These are phyloP conservation scores for Penaeus vannamei DNA, from an alignment of 1,140 invertebrate genomes.

Conservation along the genomic window DNA sequence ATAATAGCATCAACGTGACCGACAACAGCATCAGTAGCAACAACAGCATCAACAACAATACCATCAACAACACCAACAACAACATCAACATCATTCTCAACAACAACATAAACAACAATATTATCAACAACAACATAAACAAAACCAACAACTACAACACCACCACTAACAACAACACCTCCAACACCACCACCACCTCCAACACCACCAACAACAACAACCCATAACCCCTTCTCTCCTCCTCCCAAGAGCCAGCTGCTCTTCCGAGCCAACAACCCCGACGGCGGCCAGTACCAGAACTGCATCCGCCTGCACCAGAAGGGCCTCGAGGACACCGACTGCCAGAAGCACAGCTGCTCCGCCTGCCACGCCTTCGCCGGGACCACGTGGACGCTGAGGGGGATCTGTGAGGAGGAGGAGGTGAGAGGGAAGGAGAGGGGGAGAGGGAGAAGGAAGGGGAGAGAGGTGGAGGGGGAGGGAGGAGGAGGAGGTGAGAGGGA, in stretches of 20 bases:
- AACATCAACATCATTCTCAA: background rate
- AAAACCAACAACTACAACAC: no score
- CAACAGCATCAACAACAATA: no score
- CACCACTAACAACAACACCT: no score
- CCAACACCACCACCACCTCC: background rate
- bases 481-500: background rate
- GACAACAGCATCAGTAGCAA: no score
- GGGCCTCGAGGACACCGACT: constrained; percentile 60
- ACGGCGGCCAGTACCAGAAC: constrained; percentile 63
- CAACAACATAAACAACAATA: background rate
- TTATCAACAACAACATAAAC: background rate
- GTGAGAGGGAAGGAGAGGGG: background rate
- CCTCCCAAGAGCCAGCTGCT: constrained; percentile 37
- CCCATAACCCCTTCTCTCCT: background rate
- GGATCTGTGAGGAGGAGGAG: constrained; percentile 62
- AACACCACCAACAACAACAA: background rate
- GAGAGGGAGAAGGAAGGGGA: background rate
- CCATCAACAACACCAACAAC: background rate
- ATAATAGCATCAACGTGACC: no score
- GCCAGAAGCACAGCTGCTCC: constrained; percentile 59
- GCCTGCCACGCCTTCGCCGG: constrained; percentile 51
- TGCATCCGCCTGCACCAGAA: constrained; percentile 50
- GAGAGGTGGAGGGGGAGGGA: background rate
- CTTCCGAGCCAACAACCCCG: constrained; percentile 55
- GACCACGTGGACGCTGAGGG: constrained; percentile 63